Evolutionary conservation across 2,797 vertebrate genomes (phyloP), one percentile per base, ranked within the genome.

Genomic region (Pyrocephalus nanus): DNA sequence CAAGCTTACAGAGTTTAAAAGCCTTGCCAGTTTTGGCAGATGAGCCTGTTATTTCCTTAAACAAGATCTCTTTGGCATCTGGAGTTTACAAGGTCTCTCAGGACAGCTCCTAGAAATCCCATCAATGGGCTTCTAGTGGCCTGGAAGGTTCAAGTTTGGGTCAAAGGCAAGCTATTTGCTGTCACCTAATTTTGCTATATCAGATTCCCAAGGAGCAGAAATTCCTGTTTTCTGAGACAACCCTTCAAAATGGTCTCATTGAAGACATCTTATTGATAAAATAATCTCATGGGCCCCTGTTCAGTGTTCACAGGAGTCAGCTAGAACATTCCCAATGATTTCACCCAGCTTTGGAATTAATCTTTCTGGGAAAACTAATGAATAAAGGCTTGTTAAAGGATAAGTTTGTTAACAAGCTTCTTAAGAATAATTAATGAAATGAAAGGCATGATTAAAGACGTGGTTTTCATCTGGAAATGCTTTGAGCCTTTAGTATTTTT

Each of bases 341-440:
- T 93, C 26, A 60, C 9, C 6, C 26, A 50, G 40, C 32, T 90
- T 94, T 50, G 17, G 30, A 84, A 86, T 64, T 80, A 87, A 82
- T 81, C 67, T 69, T 88, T 91, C 84, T 80, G 58, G 27, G 72
- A 87, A 95, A 91, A 91, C 34, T 57, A 87, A 89, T 60, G 72
- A 91, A 92, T 91, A 88, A 89, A 88, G 17, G 34, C 85, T 94
- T 69, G 78, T 91, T 90, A 90, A 90, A 77, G 51, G 38, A 64
- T 57, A 89, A 76, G 21, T 83, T 86, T 69, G 43, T 85, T 94
- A 95, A 94, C 66, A 77, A 72, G 50, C 27, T 84, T 86, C 73
- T 88, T 86, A 90, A 88, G 70, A 86, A 93, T 77, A 92, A 90
- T 72, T 93, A 95, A 86, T 62, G 5, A 91, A 88, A 77, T 34